Evolutionary conservation across 2,888 invertebrate species (phyloP), one percentile per base, ranked within the genome.

Genomic region (Orthonychiurus folsomi): DNA sequence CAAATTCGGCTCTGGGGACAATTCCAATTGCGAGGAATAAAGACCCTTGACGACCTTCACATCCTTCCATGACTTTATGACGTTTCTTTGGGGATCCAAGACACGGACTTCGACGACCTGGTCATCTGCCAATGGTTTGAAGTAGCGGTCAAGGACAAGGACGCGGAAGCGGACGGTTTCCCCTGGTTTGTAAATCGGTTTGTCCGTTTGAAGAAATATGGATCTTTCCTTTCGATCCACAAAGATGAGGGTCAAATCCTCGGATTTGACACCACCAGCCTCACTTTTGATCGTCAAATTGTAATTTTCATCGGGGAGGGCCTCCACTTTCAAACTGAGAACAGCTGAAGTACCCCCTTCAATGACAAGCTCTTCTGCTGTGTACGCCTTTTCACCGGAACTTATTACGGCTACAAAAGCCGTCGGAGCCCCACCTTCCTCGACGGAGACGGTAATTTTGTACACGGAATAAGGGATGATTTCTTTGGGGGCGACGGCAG

Each of bases 131-230:
- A 83, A 81, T 0, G 91, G 89, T 73, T 85, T 85, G 63, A 91
- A 77, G 72, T 86, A 83, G 0, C 87, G 83, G 75, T 87, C 86
- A 58, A 91, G 80, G 24, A 87, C 82, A 25, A 92, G 78, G 3
- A 88, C 85, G 73, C 93, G 82, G 78, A 91, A 93, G 76, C 86
- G 82, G 27, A 96, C 86, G 69, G 83, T 84, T 75, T 87, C 86
- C 12, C 87, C 85, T 0, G 93, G 93, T 75, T 92, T 88, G 77
- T 94, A 94, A 67, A 93, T 86, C 15, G 89, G 86, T 78, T 91
- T 88, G 78, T 95, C 94, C 0, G 93, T 92, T 77, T 95, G 93
- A 66, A 94, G 84, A 74, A 92, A 89, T 18, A 91, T 83, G 18
- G 89, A 88, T 75, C 88, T 87, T 74, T 88, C 88, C 74, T 91